A percentile compares a stretch with the other conserved stretches of the same genome.
These are phyloP conservation scores for Gryllus bimaculatus DNA, from an alignment of 1,140 invertebrate genomes.

Conservation along the genomic window DNA sequence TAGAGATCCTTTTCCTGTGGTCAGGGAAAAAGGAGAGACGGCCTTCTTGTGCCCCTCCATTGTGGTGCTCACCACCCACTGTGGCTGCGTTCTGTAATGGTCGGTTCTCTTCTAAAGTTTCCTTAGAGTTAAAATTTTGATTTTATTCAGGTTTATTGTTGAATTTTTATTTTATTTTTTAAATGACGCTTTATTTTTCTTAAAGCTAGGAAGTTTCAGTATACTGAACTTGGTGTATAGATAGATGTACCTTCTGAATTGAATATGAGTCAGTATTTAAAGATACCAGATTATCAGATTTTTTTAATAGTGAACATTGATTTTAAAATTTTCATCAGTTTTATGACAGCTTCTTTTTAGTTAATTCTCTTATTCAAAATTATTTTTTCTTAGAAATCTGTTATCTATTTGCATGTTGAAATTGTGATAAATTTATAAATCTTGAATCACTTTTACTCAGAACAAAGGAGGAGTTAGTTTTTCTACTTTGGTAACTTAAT, in stretches of 20 bases:
- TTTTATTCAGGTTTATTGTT: not conserved
- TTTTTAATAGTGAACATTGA: not conserved
- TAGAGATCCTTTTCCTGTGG: not conserved
- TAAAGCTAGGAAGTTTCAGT: not conserved
- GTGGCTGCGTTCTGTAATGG: slow-evolving; percentile 9
- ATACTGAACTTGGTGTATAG: not conserved
- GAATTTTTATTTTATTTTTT: not conserved
- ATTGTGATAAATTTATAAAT: not conserved
- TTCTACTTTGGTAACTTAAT: not conserved
- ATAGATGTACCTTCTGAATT: not conserved
- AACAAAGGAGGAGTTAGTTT: not conserved
- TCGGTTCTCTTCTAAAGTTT: not conserved
- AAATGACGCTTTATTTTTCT: not conserved
- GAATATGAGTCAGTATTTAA: too few species aligned
- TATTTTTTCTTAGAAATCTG: not conserved
- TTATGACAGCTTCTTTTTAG: not conserved
- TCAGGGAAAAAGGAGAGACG: not conserved
- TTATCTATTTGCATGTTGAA: slow-evolving; percentile 7
- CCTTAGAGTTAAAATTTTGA: not conserved
- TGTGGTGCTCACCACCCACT: slow-evolving; percentile 2
- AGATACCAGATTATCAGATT: too few species aligned
- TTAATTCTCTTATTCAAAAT: not conserved
- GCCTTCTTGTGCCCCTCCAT: slow-evolving; percentile 2
- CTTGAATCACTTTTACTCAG: not conserved
- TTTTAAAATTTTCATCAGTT: not conserved